A percentile compares a stretch with the other conserved stretches of the same genome.
These are phyloP conservation scores for Sprattus sprattus DNA, from an alignment of 2,113 vertebrate species.

Conservation along the genomic window DNA sequence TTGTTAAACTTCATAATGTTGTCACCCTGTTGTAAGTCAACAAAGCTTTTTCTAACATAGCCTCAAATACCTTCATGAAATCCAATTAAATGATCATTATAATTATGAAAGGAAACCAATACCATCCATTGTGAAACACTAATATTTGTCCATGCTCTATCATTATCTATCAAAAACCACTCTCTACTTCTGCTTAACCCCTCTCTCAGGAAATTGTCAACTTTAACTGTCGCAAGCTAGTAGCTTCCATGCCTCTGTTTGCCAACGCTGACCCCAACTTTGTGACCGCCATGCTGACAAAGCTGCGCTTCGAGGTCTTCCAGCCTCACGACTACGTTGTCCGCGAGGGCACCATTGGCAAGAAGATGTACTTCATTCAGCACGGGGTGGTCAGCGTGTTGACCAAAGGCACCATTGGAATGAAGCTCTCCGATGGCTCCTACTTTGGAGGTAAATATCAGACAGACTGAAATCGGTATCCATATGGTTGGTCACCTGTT, in stretches of 20 bases:
- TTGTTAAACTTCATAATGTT: background rate
- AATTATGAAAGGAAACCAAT: background rate
- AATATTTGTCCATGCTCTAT: background rate
- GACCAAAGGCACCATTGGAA: conserved; percentile 85
- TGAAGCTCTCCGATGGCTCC: conserved; percentile 93
- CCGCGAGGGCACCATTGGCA: conserved; percentile 92
- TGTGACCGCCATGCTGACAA: conserved; percentile 95
- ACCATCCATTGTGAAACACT: background rate
- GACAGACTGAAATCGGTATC: background rate
- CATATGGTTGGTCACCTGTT: background rate
- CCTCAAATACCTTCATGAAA: background rate
- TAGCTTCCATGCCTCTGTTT: conserved; percentile 95
- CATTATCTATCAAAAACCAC: background rate
- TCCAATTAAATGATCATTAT: background rate
- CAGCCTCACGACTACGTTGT: conserved; percentile 93
- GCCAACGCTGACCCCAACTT: conserved; percentile 98
- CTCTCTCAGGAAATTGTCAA: conserved; percentile 87
- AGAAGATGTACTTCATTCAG: conserved; percentile 99
- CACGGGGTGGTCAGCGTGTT: conserved; percentile 85
- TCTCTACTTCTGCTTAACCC: background rate
- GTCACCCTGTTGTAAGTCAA: background rate
- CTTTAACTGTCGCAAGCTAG: conserved; percentile 97
- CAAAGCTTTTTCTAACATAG: too few species aligned
- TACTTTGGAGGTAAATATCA: conserved; percentile 87
- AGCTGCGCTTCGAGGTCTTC: conserved; percentile 95